Evolutionary conservation across 2,888 invertebrate genomes (phyloP).

Genomic region (Sabatieria punctata): DNA sequence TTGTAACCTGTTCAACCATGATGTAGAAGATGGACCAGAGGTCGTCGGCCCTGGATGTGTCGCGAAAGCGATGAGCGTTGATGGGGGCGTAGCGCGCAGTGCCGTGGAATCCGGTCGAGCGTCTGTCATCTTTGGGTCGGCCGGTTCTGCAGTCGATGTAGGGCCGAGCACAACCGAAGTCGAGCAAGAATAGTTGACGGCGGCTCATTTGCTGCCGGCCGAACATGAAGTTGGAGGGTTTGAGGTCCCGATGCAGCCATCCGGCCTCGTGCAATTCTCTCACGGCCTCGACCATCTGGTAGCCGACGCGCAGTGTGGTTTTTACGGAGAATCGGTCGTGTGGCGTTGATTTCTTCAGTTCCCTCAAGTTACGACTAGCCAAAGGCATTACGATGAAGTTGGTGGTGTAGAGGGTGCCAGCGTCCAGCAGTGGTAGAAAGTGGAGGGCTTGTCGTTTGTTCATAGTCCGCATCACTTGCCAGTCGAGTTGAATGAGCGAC

Average conservation of each 20-base stretch:
- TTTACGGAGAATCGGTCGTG: constrained; percentile 7
- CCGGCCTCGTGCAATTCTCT: constrained; percentile 7
- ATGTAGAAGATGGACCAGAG: constrained; percentile 10
- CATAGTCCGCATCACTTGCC: too few relatives aligned
- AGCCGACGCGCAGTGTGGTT: constrained; percentile 6
- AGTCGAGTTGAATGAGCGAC: too few relatives aligned
- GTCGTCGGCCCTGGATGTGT: constrained; percentile 11
- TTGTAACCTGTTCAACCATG: constrained; percentile 6
- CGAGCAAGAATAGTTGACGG: constrained; percentile 2
- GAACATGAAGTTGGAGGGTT: constrained; percentile 11
- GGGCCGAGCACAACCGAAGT: too few relatives aligned
- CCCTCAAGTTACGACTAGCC: constrained; percentile 9
- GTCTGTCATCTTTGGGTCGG: too few relatives aligned
- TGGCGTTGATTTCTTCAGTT: constrained; percentile 9
- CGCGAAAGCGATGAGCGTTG: constrained; percentile 9
- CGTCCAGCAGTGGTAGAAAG: too few relatives aligned
- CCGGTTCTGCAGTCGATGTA: too few relatives aligned
- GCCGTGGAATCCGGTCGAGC: too few relatives aligned
- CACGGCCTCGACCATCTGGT: constrained; percentile 8
- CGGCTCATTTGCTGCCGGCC: too few relatives aligned
- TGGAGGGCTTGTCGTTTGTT: too few relatives aligned
- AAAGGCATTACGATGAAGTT: constrained; percentile 11
- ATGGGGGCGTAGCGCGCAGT: too few relatives aligned
- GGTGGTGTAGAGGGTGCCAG: too few relatives aligned
- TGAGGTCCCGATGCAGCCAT: constrained; percentile 11